phyloP scores from a whole-genome alignment of 2,113 vertebrate genomes.

The Erythrocebus patas region DNA sequence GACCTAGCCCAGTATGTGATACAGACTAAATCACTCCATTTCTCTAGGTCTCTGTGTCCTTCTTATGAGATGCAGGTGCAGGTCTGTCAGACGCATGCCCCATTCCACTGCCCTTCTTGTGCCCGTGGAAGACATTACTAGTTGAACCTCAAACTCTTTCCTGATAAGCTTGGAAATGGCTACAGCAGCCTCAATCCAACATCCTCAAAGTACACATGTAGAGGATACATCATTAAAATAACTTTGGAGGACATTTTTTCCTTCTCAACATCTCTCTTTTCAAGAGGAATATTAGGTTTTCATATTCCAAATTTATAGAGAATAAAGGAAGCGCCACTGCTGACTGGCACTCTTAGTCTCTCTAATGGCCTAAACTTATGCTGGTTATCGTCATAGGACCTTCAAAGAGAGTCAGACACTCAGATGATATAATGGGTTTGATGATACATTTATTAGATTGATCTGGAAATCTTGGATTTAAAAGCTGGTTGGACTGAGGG shows the following conservation, averaged over 20 bases:
- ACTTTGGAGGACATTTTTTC: not conserved
- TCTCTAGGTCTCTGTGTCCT: not conserved
- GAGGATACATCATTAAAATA: not conserved
- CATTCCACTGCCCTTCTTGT: not conserved
- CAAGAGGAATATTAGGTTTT: not conserved
- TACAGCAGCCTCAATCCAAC: not conserved
- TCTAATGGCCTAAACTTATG: not conserved
- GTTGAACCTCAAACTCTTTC: not conserved
- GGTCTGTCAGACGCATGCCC: not conserved
- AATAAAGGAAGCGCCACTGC: not conserved
- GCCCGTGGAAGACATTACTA: not conserved
- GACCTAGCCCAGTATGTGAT: not conserved
- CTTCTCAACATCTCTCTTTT: not conserved
- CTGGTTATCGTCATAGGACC: not conserved
- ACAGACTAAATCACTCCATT: not conserved
- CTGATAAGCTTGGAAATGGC: not conserved
- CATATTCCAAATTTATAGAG: not conserved
- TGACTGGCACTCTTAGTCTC: not conserved
- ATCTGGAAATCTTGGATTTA: not conserved
- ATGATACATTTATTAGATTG: not conserved
- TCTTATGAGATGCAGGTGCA: not conserved
- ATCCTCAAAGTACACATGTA: not conserved
- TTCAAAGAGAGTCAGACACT: not conserved
- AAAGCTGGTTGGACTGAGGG: not conserved
- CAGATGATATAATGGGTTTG: not conserved